Conservation (phyloP, 2,888 invertebrate species). For the Dione juno region DNA sequence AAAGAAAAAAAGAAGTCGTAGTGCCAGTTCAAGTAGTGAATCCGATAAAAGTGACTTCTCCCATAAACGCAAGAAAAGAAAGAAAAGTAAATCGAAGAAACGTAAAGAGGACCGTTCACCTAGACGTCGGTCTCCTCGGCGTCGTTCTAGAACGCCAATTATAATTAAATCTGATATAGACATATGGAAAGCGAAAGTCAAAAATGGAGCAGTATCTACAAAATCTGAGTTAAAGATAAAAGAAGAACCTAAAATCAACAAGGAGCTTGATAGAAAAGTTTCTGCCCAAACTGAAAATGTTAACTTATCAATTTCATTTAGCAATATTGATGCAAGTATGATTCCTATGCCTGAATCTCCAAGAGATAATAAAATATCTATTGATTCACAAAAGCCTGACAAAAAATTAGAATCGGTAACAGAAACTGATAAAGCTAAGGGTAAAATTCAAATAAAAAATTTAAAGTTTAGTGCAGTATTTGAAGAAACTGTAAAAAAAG, state of each 20-base stretch:
- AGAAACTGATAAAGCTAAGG: conserved; percentile 72
- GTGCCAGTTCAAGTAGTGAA: conserved; percentile 67
- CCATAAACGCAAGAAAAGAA: conserved; percentile 83
- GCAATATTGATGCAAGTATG: conserved; percentile 63
- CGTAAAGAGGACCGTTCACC: conserved; percentile 60
- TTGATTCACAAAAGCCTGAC: conserved; percentile 60
- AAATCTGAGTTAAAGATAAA: conserved; percentile 48
- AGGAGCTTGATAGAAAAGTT: conserved; percentile 50
- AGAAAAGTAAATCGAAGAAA: conserved; percentile 78
- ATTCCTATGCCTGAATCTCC: conserved; percentile 76
- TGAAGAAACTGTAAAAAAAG: conserved; percentile 86
- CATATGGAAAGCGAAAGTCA: conserved; percentile 33
- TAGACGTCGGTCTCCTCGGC: conserved; percentile 54
- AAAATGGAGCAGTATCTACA: conserved; percentile 32
- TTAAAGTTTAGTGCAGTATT: conserved; percentile 87
- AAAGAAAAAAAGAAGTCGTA: conserved; percentile 75
- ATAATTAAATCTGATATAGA: conserved; percentile 45
- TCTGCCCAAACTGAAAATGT: conserved; percentile 57
- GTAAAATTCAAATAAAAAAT: conserved; percentile 87
- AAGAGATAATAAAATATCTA: conserved; percentile 55
- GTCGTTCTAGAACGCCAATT: conserved; percentile 59
- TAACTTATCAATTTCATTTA: conserved; percentile 47
- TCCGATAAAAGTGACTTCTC: conserved; percentile 77
- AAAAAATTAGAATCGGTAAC: conserved; percentile 55
- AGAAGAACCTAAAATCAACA: conserved; percentile 50